Conservation (phyloP, 2,797 vertebrate genomes). For the Falco berigora region DNA sequence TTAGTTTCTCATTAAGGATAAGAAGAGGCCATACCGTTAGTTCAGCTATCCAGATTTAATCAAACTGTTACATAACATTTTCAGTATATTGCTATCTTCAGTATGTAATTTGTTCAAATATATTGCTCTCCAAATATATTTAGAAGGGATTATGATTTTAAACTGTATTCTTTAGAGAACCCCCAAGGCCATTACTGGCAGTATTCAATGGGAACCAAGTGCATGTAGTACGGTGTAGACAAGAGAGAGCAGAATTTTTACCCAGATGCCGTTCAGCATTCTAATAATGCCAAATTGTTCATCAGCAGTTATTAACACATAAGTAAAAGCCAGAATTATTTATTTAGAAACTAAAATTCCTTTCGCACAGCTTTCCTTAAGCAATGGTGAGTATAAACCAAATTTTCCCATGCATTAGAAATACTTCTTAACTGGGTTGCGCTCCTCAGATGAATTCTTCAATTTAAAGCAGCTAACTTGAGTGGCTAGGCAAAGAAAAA, state of each 20-base stretch:
- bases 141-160: neutral
- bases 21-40: neutral
- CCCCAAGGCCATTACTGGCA: neutral
- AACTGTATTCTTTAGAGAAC: neutral
- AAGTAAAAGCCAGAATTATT: neutral
- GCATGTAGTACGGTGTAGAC: neutral
- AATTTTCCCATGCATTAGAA: neutral
- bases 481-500: neutral
- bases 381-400: neutral
- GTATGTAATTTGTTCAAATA: constrained; percentile 20
- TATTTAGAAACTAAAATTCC: neutral
- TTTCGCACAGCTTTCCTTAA: neutral
- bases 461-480: neutral
- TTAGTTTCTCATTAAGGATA: constrained; percentile 6
- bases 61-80: neutral
- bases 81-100: constrained; percentile 36
- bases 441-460: neutral
- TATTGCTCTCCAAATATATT: neutral
- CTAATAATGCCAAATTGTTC: neutral
- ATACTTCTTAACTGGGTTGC: neutral
- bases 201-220: neutral
- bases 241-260: neutral
- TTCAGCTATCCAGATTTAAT: constrained; percentile 18
- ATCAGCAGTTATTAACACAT: neutral
- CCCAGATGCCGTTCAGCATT: neutral